phyloP scores from a whole-genome alignment of 2,888 invertebrate species.

The Phortica magna region DNA sequence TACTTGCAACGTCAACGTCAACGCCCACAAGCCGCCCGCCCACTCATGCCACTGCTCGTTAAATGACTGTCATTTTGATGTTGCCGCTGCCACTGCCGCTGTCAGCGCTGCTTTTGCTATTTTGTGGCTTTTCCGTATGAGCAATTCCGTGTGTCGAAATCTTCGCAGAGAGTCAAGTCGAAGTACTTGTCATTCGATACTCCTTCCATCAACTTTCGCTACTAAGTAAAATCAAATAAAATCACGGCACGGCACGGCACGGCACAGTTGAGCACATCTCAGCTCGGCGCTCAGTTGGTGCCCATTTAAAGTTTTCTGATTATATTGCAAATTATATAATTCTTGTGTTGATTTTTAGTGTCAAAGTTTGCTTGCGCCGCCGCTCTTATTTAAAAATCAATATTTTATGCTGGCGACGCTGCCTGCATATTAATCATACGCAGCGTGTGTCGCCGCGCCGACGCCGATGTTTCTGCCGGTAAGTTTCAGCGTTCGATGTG shows the following conservation, averaged over 20 bases:
- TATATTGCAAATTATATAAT: slow-evolving; percentile 71
- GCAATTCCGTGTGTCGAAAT: slow-evolving; percentile 49
- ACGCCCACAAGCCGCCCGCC: no score
- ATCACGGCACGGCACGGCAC: neutral
- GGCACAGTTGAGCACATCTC: slow-evolving; percentile 44
- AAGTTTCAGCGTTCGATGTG: slow-evolving; percentile 54
- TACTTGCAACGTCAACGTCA: no score
- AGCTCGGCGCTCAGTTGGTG: slow-evolving; percentile 38
- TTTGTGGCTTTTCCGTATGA: slow-evolving; percentile 65
- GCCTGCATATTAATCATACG: slow-evolving; percentile 68
- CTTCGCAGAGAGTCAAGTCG: neutral
- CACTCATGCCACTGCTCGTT: neutral
- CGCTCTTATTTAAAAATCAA: slow-evolving; percentile 67
- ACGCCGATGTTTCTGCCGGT: slow-evolving; percentile 39
- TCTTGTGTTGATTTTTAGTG: slow-evolving; percentile 61
- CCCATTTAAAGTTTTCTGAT: slow-evolving; percentile 67
- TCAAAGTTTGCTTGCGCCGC: slow-evolving; percentile 19
- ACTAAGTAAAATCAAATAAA: neutral
- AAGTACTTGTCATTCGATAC: neutral
- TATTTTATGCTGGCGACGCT: slow-evolving; percentile 62
- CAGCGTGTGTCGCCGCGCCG: slow-evolving; percentile 44
- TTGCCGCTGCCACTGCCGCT: neutral
- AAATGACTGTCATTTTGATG: slow-evolving; percentile 20
- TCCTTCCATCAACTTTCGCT: neutral
- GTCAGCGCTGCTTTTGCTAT: slow-evolving; percentile 8